These are phyloP conservation scores for Chrysopilus asiliformis DNA, from an alignment of 2,888 invertebrate genomes.

Conservation along the genomic window DNA sequence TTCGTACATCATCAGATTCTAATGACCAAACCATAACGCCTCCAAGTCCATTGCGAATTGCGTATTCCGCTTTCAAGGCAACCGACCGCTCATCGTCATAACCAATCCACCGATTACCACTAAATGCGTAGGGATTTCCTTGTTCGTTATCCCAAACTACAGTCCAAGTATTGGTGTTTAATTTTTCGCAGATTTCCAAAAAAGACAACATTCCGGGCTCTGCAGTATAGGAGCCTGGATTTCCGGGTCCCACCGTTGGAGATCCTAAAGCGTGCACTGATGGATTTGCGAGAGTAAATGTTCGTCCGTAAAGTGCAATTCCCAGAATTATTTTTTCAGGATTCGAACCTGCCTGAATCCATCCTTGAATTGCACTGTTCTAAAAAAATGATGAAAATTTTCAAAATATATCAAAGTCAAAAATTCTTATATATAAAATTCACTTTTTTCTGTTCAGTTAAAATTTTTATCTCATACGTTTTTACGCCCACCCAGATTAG, in stretches of 20 bases:
- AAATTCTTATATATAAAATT: too few species aligned
- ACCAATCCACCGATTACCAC: conserved; percentile 33
- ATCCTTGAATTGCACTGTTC: conserved; percentile 26
- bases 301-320: conserved; percentile 33
- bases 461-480: too few species aligned
- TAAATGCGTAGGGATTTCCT: conserved; percentile 29
- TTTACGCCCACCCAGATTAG: too few species aligned
- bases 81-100: conserved; percentile 32
- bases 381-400: too few species aligned
- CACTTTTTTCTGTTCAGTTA: too few species aligned
- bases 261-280: conserved; percentile 35
- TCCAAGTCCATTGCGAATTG: conserved; percentile 34
- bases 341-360: conserved; percentile 29
- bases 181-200: conserved; percentile 32
- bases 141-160: conserved; percentile 23
- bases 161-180: conserved; percentile 23
- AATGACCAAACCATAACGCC: conserved; percentile 49
- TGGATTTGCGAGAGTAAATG: conserved; percentile 31
- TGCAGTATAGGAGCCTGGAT: conserved; percentile 38
- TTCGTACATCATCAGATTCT: conserved; percentile 45
- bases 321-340: conserved; percentile 33
- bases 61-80: conserved; percentile 26
- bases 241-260: conserved; percentile 32
- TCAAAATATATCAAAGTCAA: too few species aligned
- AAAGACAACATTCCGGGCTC: conserved; percentile 40